Conservation (phyloP, 2,888 invertebrate genomes). For the Lissonota sp. region DNA sequence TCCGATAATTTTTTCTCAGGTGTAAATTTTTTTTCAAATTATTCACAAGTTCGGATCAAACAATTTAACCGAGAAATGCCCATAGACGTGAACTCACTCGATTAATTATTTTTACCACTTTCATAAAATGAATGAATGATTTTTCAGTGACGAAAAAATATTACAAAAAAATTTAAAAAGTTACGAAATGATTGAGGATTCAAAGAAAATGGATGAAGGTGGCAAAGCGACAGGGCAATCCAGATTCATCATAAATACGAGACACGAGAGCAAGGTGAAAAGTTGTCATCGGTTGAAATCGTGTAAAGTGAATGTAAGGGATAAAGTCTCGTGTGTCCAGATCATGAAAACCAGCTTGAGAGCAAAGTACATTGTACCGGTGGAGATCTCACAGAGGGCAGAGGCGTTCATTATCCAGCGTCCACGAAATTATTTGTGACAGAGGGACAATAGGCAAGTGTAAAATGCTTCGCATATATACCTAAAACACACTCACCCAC, state of each 20-base stretch:
- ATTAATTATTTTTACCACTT: too few species aligned
- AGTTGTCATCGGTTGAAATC: neutral
- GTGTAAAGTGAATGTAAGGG: conserved; percentile 40
- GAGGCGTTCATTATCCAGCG: conserved; percentile 74
- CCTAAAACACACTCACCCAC: conserved; percentile 20
- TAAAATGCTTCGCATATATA: conserved; percentile 55
- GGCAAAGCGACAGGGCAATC: too few species aligned
- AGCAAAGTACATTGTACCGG: conserved; percentile 27
- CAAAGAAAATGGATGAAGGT: too few species aligned
- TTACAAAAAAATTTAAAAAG: neutral
- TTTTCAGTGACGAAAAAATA: neutral
- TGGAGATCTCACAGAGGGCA: conserved; percentile 18
- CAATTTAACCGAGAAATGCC: too few species aligned
- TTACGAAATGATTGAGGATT: too few species aligned
- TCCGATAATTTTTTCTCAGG: too few species aligned
- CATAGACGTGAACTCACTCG: neutral
- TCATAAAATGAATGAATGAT: neutral
- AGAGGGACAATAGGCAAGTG: conserved; percentile 77
- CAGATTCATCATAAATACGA: neutral
- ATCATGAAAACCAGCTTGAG: conserved; percentile 7
- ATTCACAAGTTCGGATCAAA: neutral
- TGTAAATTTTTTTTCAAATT: too few species aligned
- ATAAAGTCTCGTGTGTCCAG: conserved; percentile 20
- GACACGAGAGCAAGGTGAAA: conserved; percentile 2
- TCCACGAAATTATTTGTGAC: conserved; percentile 80